phyloP scores from a whole-genome alignment of 2,113 vertebrate species.

The Microtus oregoni region DNA sequence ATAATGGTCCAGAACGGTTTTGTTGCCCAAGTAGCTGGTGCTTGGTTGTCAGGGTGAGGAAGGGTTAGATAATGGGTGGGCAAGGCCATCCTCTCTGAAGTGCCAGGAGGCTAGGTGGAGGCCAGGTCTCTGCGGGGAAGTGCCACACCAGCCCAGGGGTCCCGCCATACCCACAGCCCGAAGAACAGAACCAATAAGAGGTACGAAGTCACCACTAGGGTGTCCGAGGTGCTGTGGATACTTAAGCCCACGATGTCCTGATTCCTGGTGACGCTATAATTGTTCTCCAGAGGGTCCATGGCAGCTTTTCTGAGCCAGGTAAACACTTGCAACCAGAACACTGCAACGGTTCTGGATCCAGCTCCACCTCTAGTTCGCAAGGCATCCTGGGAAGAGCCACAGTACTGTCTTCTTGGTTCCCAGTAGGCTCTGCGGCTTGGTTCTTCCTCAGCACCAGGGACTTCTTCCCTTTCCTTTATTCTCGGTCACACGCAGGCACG shows the following conservation, averaged over 20 bases:
- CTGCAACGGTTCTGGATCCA: not conserved
- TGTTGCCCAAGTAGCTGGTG: rapidly evolving
- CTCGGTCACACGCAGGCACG: rapidly evolving
- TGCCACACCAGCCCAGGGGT: not conserved
- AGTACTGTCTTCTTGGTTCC: rapidly evolving
- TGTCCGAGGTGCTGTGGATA: conserved; percentile 84
- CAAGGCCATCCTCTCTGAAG: not conserved
- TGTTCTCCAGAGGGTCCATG: not conserved
- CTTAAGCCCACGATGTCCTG: rapidly evolving
- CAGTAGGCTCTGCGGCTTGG: rapidly evolving
- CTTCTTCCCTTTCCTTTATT: rapidly evolving
- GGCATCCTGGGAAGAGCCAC: not conserved
- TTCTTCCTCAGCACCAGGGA: rapidly evolving
- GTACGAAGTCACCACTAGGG: conserved; percentile 88
- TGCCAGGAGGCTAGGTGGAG: not conserved
- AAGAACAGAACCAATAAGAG: conserved; percentile 88
- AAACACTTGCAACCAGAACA: not conserved
- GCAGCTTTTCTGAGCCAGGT: rapidly evolving
- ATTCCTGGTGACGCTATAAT: not conserved
- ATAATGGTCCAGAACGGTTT: not conserved
- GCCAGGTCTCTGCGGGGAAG: rapidly evolving
- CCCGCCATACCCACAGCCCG: conserved; percentile 88
- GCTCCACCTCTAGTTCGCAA: not conserved
- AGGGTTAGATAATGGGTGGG: not conserved
- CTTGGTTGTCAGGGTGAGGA: not conserved